Evolutionary conservation across 2,888 invertebrate species (phyloP).

Genomic region (Sisyra nigra): DNA sequence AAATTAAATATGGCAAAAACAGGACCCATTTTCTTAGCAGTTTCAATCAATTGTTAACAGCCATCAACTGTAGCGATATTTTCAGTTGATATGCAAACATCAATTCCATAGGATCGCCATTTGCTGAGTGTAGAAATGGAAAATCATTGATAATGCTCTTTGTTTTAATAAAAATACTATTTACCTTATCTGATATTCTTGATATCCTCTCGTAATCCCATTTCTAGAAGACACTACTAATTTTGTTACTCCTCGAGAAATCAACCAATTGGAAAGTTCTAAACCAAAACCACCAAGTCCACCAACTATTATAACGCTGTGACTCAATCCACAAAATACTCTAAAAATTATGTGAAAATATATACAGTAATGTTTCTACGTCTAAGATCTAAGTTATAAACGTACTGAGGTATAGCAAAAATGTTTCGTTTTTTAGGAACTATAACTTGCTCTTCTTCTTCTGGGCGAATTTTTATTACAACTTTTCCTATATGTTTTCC

Average conservation of each 20-base stretch:
- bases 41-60: slow-evolving; percentile 48
- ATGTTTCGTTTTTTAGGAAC: slow-evolving; percentile 21
- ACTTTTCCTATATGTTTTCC: slow-evolving; percentile 71
- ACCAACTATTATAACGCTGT: slow-evolving; percentile 48
- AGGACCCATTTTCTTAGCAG: slow-evolving; percentile 44
- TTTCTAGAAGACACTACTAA: slow-evolving; percentile 65
- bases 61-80: slow-evolving; percentile 56
- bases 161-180: background rate
- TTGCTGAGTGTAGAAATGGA: slow-evolving; percentile 24
- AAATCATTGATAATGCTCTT: too few species aligned
- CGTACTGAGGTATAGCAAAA: slow-evolving; percentile 27
- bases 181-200: slow-evolving; percentile 49
- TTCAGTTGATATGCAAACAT: slow-evolving; percentile 47
- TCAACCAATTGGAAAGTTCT: slow-evolving; percentile 75
- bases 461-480: slow-evolving; percentile 24
- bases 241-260: slow-evolving; percentile 63
- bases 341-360: slow-evolving; percentile 18
- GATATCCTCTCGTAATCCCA: slow-evolving; percentile 70
- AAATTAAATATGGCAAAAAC: slow-evolving; percentile 81
- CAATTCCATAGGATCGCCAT: slow-evolving; percentile 56
- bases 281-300: slow-evolving; percentile 88
- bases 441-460: slow-evolving; percentile 21
- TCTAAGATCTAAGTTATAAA: too few species aligned
- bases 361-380: background rate
- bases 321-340: slow-evolving; percentile 32